Conservation (phyloP, 2,888 invertebrate species). For the Eupithecia inturbata region DNA sequence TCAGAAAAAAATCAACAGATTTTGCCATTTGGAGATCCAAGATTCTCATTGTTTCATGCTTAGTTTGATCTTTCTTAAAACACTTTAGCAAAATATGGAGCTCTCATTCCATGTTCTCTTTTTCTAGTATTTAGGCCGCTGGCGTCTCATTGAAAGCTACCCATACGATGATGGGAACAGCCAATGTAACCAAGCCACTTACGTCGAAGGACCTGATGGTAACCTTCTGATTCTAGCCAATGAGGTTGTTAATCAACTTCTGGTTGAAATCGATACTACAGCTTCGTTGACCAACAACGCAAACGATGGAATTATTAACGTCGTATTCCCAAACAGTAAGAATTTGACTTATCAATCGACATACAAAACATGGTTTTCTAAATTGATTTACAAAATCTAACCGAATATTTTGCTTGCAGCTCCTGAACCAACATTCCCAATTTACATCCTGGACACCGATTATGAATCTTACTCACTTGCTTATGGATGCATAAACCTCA, state of each 20-base stretch:
- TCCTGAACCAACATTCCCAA: constrained; percentile 39
- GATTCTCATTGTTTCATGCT: neutral
- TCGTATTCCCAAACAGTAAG: constrained; percentile 65
- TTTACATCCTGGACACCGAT: constrained; percentile 78
- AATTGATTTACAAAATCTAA: neutral
- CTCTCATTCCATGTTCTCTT: neutral
- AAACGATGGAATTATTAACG: constrained; percentile 77
- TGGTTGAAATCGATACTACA: constrained; percentile 76
- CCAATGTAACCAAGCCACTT: constrained; percentile 85
- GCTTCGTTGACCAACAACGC: constrained; percentile 54
- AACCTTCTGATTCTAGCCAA: constrained; percentile 55
- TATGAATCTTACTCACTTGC: constrained; percentile 85
- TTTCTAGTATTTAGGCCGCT: constrained; percentile 65
- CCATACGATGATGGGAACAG: constrained; percentile 84
- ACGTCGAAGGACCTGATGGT: constrained; percentile 61
- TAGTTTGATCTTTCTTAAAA: neutral
- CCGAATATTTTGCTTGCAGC: constrained; percentile 42
- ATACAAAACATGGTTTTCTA: neutral
- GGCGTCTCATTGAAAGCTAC: constrained; percentile 86
- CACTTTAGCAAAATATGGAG: neutral
- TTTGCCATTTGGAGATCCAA: neutral
- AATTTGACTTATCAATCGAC: neutral
- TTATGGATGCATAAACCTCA: constrained; percentile 83
- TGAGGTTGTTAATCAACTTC: constrained; percentile 69
- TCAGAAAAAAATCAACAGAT: neutral